These are phyloP conservation scores for Montipora capricornis DNA, from an alignment of 64 coral and sea anemone genomes.

Conservation along the genomic window DNA sequence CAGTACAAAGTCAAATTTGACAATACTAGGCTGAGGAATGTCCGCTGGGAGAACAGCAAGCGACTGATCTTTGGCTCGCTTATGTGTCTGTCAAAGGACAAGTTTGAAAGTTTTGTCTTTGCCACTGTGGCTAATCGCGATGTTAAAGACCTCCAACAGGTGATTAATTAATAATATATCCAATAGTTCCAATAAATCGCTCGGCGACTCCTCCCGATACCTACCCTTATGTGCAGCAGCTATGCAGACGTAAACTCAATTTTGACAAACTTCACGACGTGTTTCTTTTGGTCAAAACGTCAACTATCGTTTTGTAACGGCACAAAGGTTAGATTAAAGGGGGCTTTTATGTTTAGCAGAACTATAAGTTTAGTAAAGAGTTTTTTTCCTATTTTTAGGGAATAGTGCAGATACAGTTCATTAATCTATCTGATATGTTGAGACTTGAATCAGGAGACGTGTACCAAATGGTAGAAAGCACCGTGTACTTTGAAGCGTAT, in stretches of 20 bases:
- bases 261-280: too few relatives aligned
- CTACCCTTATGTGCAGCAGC: too few relatives aligned
- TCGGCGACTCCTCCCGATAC: too few relatives aligned
- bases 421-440: not conserved
- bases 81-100: conserved; percentile 69
- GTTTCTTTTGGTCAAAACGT: too few relatives aligned
- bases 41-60: conserved; percentile 77
- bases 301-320: too few relatives aligned
- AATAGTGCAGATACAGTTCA: conserved; percentile 77
- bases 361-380: not conserved
- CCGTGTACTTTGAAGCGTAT: conserved; percentile 95
- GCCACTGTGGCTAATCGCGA: conserved; percentile 70
- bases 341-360: not conserved
- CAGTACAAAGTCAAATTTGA: conserved; percentile 65
- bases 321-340: too few relatives aligned
- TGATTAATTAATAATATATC: not conserved
- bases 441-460: conserved; percentile 39
- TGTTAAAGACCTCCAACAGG: conserved; percentile 36
- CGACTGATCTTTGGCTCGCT: conserved; percentile 73
- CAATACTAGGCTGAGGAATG: conserved; percentile 20
- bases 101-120: conserved; percentile 55
- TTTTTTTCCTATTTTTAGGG: conserved; percentile 47
- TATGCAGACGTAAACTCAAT: too few relatives aligned
- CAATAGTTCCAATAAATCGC: too few relatives aligned
- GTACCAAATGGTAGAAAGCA: conserved; percentile 96